Evolutionary conservation across 2,797 vertebrate genomes (phyloP).

Genomic region (Manis javanica): DNA sequence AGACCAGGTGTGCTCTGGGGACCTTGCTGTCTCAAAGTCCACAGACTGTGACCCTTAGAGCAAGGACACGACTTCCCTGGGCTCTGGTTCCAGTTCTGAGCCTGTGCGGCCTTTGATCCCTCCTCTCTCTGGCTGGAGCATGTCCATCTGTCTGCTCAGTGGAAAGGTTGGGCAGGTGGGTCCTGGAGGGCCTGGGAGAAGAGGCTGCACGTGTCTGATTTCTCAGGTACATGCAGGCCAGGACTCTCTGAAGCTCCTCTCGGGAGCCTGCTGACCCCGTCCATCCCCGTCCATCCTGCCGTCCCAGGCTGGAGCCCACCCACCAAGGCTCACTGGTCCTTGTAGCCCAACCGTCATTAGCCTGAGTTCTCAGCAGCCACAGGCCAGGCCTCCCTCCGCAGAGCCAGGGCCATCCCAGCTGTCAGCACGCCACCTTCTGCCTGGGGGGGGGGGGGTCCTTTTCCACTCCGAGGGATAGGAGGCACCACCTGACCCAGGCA

Average conservation of each 20-base stretch:
- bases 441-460: too few species aligned
- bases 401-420: neutral
- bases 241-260: neutral
- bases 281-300: neutral
- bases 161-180: neutral
- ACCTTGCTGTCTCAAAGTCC: neutral
- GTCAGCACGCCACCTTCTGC: neutral
- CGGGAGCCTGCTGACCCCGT: neutral
- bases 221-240: neutral
- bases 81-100: neutral
- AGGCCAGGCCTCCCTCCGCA: too few species aligned
- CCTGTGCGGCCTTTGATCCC: neutral
- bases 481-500: neutral
- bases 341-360: neutral
- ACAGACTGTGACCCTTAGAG: neutral
- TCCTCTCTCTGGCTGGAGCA: conserved; percentile 8
- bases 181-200: neutral
- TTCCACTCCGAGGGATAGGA: neutral
- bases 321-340: neutral
- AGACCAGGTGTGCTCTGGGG: neutral
- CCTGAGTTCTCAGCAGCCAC: neutral
- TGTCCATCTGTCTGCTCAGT: neutral
- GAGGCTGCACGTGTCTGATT: neutral
- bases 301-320: neutral
- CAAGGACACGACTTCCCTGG: neutral